A percentile compares a stretch with the other conserved stretches of the same genome.
Conservation (phyloP, 2,888 invertebrate species). For the Antheraea assamensis region DNA sequence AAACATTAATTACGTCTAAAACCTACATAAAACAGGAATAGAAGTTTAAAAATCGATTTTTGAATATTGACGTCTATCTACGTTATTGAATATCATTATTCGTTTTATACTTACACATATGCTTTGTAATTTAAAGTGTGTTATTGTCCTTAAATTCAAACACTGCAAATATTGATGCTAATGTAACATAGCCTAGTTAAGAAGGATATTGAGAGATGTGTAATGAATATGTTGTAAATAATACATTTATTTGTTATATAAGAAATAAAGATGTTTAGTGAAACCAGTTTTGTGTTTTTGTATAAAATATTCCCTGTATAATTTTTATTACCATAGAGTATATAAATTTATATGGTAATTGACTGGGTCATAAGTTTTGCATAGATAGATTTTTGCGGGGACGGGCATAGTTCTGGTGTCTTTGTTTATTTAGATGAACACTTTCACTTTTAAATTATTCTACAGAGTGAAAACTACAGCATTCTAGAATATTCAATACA, state of each 20-base stretch:
- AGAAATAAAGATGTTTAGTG: conserved; percentile 78
- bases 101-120: conserved; percentile 22
- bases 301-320: conserved; percentile 25
- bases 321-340: not conserved
- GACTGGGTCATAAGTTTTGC: conserved; percentile 40
- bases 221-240: conserved; percentile 72
- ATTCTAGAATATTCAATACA: not conserved
- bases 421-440: conserved; percentile 26
- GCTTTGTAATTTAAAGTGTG: not conserved
- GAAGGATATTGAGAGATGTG: conserved; percentile 54
- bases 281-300: conserved; percentile 47
- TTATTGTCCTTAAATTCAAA: conserved; percentile 7
- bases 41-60: not conserved
- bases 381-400: conserved; percentile 45
- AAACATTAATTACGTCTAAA: not conserved
- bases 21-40: not conserved
- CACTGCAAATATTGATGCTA: conserved; percentile 16
- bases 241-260: conserved; percentile 75
- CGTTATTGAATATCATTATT: not conserved
- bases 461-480: conserved; percentile 2
- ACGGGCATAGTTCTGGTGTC: conserved; percentile 32
- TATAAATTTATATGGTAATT: conserved; percentile 39
- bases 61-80: not conserved
- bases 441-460: conserved; percentile 31
- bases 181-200: conserved; percentile 39